Evolutionary conservation across 2,888 invertebrate species (phyloP), one percentile per base, ranked within the genome.

Genomic region (Netelia virgata): DNA sequence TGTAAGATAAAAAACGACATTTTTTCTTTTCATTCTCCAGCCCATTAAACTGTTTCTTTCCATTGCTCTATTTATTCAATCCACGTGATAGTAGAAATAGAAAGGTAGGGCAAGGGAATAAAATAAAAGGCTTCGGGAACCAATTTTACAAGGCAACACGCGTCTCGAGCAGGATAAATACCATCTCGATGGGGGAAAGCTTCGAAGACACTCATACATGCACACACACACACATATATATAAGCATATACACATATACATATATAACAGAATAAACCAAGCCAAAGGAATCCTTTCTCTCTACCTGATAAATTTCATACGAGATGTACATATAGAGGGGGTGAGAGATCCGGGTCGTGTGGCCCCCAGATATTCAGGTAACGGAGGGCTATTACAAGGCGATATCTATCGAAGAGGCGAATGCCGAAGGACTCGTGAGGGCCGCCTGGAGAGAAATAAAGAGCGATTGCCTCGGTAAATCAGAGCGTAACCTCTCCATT

Each of bases 401-500:
- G 92, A 93, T 93, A 93, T 93, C 93, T 91, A 93, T 93, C 91
- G 93, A 92, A 88, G 89, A 89, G 90, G 90, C 90, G 90, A 63
- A 84, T 77, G 76, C 63, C 74, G 72, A 63, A 85, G 84, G 84
- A 85, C 91, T 88, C 88, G 90, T 88, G 92, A 93, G 91, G 91
- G 93, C 91, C 93, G 93, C 93, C 93, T 93, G 89, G 93, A 93
- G 93, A 93, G 93, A 93, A 93, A 93, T 93, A 93, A 93, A 93
- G 93, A 93, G 92, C 92, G 93, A 93, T 93, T 93, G 93, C 92
- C 89, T 92, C 93, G 89, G 93, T 93, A 93, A 93, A 93, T 93
- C 93, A 93, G 92, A 86, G 83, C 82, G 86, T 80, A 88, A 87
- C 36, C 86, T 87, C 87, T 75, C 88, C 88, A 79, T 79, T 63